Percentiles rank a stretch among this genome's conserved stretches.
These are phyloP conservation scores for Argopecten irradians DNA, from an alignment of 1,140 invertebrate genomes.

Conservation along the genomic window DNA sequence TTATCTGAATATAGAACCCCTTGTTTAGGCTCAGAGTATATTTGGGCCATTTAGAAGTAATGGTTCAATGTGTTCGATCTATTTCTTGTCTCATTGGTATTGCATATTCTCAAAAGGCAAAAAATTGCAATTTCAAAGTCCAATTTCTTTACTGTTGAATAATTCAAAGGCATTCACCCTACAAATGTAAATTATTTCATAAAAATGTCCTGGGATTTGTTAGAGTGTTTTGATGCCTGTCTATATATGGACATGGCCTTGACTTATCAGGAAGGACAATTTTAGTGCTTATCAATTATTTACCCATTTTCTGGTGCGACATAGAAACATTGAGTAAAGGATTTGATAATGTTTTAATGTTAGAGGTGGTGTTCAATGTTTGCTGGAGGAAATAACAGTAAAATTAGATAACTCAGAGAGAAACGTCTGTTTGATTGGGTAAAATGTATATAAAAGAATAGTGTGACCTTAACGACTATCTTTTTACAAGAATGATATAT, in stretches of 20 bases:
- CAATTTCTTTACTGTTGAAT: constrained; percentile 23
- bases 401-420: neutral
- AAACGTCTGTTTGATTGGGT: neutral
- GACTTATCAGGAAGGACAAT: neutral
- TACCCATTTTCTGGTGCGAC: neutral
- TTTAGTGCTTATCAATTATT: constrained; percentile 13
- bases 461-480: too few relatives aligned
- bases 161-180: neutral
- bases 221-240: neutral
- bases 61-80: neutral
- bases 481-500: too few relatives aligned
- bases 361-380: neutral
- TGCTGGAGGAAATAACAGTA: neutral
- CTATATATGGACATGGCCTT: neutral
- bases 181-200: constrained; percentile 7
- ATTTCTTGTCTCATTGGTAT: neutral
- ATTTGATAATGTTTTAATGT: neutral
- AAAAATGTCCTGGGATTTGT: neutral
- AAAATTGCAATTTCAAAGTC: neutral
- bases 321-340: neutral
- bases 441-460: neutral
- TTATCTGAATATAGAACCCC: neutral
- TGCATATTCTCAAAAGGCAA: neutral
- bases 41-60: neutral
- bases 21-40: neutral